Evolutionary conservation across 2,113 vertebrate species (phyloP).

Genomic region (Oryzias melastigma): DNA sequence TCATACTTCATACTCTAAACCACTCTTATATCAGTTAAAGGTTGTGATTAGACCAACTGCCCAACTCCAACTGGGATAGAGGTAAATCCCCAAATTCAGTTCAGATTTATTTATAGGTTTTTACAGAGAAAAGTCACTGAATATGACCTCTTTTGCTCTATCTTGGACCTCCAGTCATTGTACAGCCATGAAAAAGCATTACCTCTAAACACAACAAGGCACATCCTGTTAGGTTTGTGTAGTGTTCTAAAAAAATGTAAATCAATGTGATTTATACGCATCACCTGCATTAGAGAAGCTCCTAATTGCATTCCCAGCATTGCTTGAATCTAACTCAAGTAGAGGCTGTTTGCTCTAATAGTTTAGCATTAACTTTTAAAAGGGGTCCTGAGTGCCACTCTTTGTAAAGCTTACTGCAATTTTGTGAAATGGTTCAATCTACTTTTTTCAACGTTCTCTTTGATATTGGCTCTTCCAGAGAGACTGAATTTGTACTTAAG

Average conservation of each 20-base stretch:
- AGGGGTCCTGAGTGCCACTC: background rate
- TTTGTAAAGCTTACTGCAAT: conserved; percentile 12
- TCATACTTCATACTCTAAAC: no score
- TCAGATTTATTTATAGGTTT: no score
- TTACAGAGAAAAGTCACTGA: no score
- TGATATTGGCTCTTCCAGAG: background rate
- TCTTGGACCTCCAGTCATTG: no score
- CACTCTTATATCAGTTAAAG: no score
- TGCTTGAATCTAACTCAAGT: conserved; percentile 37
- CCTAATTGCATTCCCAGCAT: conserved; percentile 45
- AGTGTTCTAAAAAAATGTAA: conserved; percentile 35
- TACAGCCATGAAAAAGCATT: conserved; percentile 18
- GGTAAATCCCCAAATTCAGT: no score
- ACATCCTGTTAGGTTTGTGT: conserved; percentile 28
- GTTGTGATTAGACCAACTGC: no score
- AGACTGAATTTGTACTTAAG: no score
- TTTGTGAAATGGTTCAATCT: background rate
- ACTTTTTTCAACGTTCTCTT: background rate
- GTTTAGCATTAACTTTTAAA: conserved; percentile 15
- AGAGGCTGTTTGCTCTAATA: conserved; percentile 17
- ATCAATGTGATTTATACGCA: conserved; percentile 45
- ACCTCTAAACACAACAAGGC: conserved; percentile 15
- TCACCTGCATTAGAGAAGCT: conserved; percentile 45
- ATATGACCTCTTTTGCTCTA: no score
- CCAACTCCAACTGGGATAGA: no score